Evolutionary conservation across 2,113 vertebrate species (phyloP).

Genomic region (Callospermophilus lateralis): DNA sequence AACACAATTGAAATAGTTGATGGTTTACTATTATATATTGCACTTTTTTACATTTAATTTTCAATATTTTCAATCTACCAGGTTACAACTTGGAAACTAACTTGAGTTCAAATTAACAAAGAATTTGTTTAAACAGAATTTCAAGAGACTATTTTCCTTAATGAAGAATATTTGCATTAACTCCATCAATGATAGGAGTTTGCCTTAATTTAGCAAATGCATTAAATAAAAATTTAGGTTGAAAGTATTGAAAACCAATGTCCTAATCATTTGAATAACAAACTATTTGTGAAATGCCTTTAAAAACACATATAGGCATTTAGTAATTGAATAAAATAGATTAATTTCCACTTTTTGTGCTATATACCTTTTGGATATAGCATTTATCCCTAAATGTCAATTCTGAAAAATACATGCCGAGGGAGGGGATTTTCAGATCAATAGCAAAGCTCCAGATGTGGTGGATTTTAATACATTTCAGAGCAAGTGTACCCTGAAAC

Average conservation of each 20-base stretch:
- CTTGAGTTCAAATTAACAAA: not conserved
- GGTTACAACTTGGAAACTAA: not conserved
- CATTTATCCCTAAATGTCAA: not conserved
- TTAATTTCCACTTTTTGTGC: not conserved
- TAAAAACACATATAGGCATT: not conserved
- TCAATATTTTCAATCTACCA: not conserved
- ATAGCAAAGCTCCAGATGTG: not conserved
- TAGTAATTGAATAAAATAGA: slow-evolving; percentile 21
- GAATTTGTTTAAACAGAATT: not conserved
- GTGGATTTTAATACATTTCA: slow-evolving; percentile 48
- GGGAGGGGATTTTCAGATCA: not conserved
- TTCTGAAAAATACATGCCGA: not conserved
- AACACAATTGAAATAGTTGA: slow-evolving; percentile 22
- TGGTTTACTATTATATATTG: not conserved
- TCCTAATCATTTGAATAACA: not conserved
- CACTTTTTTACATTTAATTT: slow-evolving; percentile 1
- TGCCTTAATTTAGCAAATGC: slow-evolving; percentile 4
- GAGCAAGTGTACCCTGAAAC: not conserved
- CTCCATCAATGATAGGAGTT: not conserved
- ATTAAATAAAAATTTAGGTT: not conserved
- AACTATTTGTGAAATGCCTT: not conserved
- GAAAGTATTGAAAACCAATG: not conserved
- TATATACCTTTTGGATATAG: not conserved
- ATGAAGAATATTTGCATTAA: slow-evolving; percentile 29
- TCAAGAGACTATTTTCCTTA: not conserved